Base-by-base conservation (phyloP, 2,797 vertebrate genomes). In the Melanotaenia boesemani region DNA sequence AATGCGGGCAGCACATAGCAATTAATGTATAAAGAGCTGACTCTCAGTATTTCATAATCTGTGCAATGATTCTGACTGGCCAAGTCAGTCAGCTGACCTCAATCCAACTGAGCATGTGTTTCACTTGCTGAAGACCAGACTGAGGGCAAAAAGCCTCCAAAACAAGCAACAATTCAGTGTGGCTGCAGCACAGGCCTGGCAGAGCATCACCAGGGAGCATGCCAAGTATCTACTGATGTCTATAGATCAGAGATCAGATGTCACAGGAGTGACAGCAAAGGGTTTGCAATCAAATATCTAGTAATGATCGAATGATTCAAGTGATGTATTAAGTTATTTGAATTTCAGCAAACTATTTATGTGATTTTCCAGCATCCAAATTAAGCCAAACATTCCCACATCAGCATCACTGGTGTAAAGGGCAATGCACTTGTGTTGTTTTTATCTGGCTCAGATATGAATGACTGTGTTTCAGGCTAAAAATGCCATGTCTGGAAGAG, bases 21-120 rank as follows among this genome's bases (percentile, higher is more conserved):
- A 67, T 67, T 76, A 2, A 63, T 63, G 39, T 65, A 30, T 63
- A 66, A 76, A 70, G 48, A 72, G 63, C 63, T 78, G 67, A 70
- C 37, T 79, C 72, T 61, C 58, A 78, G 54, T 66, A 60, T 74
- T 28, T 60, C 32, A 70, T 50, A 52, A 32, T 77, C 50, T 70
- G 63, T 62, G 20, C 30, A 68, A 71, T 65, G 44, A 56, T 67
- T 24, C 60, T 72, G 79, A 83, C 63, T 34, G 66, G 79, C 74
- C 60, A 67, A 85, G 44, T 76, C 68, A 69, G 71, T 90, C 82
- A 80, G 79, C 81, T 86, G 77, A 89, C 82, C 65, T 68, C 67
- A 74, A 41, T 71, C 85, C 83, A 89, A 87, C 56, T 60, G 67
- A 83, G 86, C 89, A 86, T 87, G 80, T 89, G 83, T 82, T 90